phyloP scores from a whole-genome alignment of 2,113 vertebrate species.

The Ictalurus punctatus region DNA sequence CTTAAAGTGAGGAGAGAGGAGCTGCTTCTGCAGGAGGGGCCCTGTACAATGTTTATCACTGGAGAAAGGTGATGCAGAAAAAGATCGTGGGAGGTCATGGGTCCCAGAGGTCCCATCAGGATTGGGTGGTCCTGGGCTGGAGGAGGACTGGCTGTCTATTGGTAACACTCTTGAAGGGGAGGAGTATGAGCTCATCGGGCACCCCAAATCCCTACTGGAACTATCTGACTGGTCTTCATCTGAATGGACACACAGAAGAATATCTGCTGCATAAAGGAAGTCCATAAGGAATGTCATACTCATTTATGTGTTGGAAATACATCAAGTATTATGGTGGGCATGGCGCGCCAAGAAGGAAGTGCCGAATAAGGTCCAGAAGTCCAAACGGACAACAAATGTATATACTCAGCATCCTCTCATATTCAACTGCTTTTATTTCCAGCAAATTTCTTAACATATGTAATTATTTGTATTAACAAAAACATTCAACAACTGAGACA shows the following conservation, averaged over 20 bases:
- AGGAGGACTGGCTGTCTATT: conserved; percentile 70
- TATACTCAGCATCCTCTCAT: too few species aligned
- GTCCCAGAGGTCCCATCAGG: conserved; percentile 62
- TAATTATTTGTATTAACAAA: too few species aligned
- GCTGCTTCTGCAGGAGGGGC: conserved; percentile 77
- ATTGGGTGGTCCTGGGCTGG: conserved; percentile 74
- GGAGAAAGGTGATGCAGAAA: conserved; percentile 81
- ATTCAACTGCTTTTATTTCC: too few species aligned
- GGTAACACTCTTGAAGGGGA: conserved; percentile 78
- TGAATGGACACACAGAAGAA: conserved; percentile 60
- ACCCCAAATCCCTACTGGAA: conserved; percentile 75
- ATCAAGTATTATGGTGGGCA: background rate
- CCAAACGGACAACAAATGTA: too few species aligned
- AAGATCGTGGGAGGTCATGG: conserved; percentile 75
- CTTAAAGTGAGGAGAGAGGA: conserved; percentile 81
- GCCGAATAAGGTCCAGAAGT: too few species aligned
- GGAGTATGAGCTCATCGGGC: conserved; percentile 76
- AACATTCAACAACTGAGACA: too few species aligned
- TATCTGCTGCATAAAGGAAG: background rate
- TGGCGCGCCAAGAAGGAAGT: too few species aligned
- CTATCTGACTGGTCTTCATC: conserved; percentile 87
- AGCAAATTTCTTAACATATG: too few species aligned
- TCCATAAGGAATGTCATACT: background rate
- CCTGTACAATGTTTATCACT: conserved; percentile 77
- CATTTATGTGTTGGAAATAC: background rate